Evolutionary conservation across 2,888 invertebrate species (phyloP), one percentile per base, ranked within the genome.

Genomic region (Pristionchus entomophagus): DNA sequence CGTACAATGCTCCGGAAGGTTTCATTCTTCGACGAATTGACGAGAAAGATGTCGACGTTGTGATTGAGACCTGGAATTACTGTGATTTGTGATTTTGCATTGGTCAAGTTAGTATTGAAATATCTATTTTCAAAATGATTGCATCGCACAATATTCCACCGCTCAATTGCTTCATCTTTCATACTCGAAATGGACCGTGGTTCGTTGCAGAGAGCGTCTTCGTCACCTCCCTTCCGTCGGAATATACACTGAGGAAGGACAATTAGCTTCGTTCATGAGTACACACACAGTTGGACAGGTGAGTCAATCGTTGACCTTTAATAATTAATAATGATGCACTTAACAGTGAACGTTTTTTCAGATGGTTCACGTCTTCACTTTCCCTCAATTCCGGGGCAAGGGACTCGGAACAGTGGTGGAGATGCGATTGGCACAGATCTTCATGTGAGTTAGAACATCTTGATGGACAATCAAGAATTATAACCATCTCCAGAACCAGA

Each of bases 231-330:
- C 80, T 4, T 80, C 80, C 8, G 51, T 80, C 51, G 80, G 80
- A 80, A 35, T 35, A 22, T 80, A 80, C 51, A 80, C 51, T 0
- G 22, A 80, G 2, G 80, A 80, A 29, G 80, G 53, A 22, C 49
- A 80, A 51, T n/a, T 80, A 0, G 80, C 53, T 17, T 80, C 51
- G 14, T 80, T 49, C 51, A 49, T 51, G 53, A 51, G 49, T 22
- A 80, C 80, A 12, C 80, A 80, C 32, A 49, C 49, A 0, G 19
- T 80, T 51, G 80, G 80, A 49, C 80, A 80, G 80, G 80, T 8
- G 51, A 19, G 45, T 65, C 0, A 5, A 29, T 2, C 2, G 1
- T 65, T 65, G 35, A 41, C 32, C 51, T 51, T 53, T 51, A 41
- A 38, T 41, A 38, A n/a, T 22, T 73, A 35, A 41, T 73, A n/a